Base-by-base conservation (phyloP, 2,888 invertebrate species). In the Anthrax anthrax region DNA sequence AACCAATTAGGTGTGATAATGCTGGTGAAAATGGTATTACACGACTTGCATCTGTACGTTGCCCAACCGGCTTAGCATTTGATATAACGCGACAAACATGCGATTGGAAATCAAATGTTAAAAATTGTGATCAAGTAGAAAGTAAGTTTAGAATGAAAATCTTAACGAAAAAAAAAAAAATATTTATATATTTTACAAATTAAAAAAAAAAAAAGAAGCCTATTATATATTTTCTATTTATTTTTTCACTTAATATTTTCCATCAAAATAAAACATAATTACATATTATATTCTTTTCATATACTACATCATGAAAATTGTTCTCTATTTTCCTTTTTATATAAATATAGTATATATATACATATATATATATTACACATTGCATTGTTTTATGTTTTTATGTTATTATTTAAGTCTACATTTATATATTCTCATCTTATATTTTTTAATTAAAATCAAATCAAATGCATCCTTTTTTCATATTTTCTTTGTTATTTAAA, bases 91-190 rank as follows among this genome's bases (percentile, higher is more conserved):
- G 88, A 63, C 91, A 92, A 74, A 91, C 90, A 62, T 92, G 92
- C 76, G 90, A 91, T 75, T 92, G 92, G 92, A 91, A 85, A 80
- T 81, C 88, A 67, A 79, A 90, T 77, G 92, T 92, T 74, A 88
- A 88, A 80, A 91, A 90, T 81, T 92, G 92, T 78, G 84, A 90
- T 75, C 76, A 80, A 72, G 61, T 83, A 74, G 89, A 90, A 79
- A 91, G 92, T 92, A 86, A 91, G 90, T 82, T 71, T 65, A 59
- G 38, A 18, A 27, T 17, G 13, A 38, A 45, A 40, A 45, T 16
- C 3, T 17, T 32, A n/a, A 16, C 4, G 32, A 39, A 46, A 38
- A 18, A 42, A 55, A 44, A 44, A 38, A n/a, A n/a, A n/a, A n/a
- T n/a, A n/a, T n/a, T 39, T 32, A 19, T 8, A 23, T 8, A 23